A percentile compares a stretch with the other conserved stretches of the same genome.
Evolutionary conservation across 2,797 vertebrate genomes (phyloP).

Genomic region (Clarias platycephalus): DNA sequence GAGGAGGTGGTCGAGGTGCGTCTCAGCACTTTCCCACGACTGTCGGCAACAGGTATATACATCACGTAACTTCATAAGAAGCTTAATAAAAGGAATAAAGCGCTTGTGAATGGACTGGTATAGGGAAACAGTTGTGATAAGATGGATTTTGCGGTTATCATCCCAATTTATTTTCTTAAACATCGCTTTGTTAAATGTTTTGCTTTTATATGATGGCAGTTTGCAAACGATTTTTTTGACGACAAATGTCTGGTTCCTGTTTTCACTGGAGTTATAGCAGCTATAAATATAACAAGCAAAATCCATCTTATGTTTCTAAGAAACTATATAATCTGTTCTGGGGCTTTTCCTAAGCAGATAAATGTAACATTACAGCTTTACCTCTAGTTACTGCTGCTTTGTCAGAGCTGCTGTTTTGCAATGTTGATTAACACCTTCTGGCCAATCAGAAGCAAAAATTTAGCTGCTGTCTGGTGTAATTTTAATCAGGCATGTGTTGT

Average conservation of each 20-base stretch:
- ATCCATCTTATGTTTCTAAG: neutral
- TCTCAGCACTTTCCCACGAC: constrained; percentile 99
- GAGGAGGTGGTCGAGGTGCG: constrained; percentile 98
- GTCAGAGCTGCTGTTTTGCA: neutral
- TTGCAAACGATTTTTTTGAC: neutral
- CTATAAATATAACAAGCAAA: neutral
- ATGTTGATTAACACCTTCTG: neutral
- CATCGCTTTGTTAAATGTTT: neutral
- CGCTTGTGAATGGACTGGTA: too few relatives aligned
- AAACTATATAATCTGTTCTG: too few relatives aligned
- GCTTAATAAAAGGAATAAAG: neutral
- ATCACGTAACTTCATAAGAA: neutral
- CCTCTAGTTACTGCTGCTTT: neutral
- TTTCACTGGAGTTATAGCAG: neutral
- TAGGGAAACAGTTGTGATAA: neutral
- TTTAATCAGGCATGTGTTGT: neutral
- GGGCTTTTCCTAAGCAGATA: neutral
- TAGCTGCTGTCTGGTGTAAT: neutral
- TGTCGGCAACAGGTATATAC: constrained; percentile 93
- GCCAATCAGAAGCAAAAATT: neutral
- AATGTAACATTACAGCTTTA: neutral
- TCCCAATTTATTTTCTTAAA: neutral
- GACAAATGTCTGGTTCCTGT: neutral
- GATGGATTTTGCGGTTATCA: neutral
- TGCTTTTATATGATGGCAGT: neutral